Evolutionary conservation across 2,113 vertebrate species (phyloP).

Genomic region (Triplophysa dalaica): DNA sequence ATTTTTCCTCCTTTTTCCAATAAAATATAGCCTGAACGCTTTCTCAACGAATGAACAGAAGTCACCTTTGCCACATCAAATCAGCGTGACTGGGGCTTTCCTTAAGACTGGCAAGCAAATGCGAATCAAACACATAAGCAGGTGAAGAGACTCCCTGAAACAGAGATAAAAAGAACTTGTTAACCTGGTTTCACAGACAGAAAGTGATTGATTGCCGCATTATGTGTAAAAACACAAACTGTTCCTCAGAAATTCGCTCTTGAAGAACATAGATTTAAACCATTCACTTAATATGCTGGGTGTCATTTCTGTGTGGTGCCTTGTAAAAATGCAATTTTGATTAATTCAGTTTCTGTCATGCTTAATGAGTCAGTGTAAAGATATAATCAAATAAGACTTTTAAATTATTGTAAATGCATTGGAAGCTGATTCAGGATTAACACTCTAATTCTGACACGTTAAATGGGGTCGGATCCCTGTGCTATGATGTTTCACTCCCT

Average conservation of each 20-base stretch:
- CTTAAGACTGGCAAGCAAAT: conserved; percentile 49
- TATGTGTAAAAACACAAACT: conserved; percentile 3
- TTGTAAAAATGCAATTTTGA: conserved; percentile 2
- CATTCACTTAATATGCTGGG: background rate
- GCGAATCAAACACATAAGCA: conserved; percentile 38
- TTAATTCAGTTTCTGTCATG: background rate
- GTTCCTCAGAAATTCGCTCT: conserved; percentile 33
- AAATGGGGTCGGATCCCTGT: background rate
- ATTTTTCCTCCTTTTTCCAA: background rate
- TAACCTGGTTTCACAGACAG: conserved; percentile 7
- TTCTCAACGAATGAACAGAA: background rate
- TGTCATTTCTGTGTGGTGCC: too few relatives aligned
- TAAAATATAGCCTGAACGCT: background rate
- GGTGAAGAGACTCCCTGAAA: conserved; percentile 32
- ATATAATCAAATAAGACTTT: background rate
- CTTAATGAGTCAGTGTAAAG: too few relatives aligned
- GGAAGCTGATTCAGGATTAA: conserved; percentile 5
- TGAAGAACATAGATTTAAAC: conserved; percentile 44
- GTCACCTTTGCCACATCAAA: conserved; percentile 52
- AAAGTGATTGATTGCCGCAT: background rate
- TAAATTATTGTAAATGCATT: background rate
- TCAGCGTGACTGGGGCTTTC: conserved; percentile 43
- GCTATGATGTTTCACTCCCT: background rate
- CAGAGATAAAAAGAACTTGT: conserved; percentile 20
- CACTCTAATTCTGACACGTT: conserved; percentile 10